Conservation (phyloP, 1,140 invertebrate species). For the Eueides isabella region DNA sequence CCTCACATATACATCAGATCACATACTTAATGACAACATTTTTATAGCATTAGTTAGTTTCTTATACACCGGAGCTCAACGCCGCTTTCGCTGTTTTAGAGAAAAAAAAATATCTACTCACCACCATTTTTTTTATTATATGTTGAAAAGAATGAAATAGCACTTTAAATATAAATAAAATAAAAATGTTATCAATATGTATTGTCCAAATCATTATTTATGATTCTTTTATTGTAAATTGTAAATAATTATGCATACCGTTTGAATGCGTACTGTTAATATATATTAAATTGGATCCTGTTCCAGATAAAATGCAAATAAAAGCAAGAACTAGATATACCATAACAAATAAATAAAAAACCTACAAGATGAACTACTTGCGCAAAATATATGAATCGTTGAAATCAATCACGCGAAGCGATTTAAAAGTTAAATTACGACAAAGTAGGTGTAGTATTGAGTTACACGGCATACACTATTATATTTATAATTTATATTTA, state of each 20-base stretch:
- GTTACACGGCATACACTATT: conserved; percentile 12
- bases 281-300: conserved; percentile 13
- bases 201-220: background rate
- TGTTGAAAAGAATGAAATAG: no score
- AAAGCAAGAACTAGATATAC: conserved; percentile 6
- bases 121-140: no score
- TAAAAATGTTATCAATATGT: no score
- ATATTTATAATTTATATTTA: conserved; percentile 11
- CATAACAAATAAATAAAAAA: conserved; percentile 16
- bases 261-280: background rate
- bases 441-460: conserved; percentile 30
- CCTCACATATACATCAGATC: no score
- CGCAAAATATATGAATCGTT: conserved; percentile 44
- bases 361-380: conserved; percentile 28
- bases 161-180: no score
- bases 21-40: no score
- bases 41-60: no score
- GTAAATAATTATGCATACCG: background rate
- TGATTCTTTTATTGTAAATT: background rate
- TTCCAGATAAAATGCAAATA: conserved; percentile 14
- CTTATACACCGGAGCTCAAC: no score
- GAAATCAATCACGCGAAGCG: conserved; percentile 41
- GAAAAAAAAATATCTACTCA: no score
- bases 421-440: conserved; percentile 45
- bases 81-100: no score